Conservation (phyloP, 2,797 vertebrate species). For the Xenopus petersii region DNA sequence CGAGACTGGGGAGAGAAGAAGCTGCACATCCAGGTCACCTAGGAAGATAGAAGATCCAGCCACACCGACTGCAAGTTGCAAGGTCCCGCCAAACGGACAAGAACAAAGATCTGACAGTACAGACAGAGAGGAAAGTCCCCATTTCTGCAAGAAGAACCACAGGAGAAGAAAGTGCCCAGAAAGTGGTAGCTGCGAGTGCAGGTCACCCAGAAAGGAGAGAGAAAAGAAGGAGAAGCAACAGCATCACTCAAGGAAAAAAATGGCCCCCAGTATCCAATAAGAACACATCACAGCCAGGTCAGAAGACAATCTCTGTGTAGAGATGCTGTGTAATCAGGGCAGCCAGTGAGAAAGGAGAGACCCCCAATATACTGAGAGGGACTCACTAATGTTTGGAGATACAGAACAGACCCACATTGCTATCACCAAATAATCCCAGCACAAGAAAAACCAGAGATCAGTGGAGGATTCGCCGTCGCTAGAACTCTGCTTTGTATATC, state of each 20-base stretch:
- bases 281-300: background rate
- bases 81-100: background rate
- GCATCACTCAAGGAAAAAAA: too few species aligned
- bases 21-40: conserved; percentile 23
- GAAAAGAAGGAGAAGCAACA: background rate
- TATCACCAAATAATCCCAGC: background rate
- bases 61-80: background rate
- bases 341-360: conserved; percentile 3
- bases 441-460: background rate
- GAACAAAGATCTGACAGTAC: background rate
- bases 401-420: background rate
- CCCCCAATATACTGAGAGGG: conserved; percentile 22
- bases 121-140: too few species aligned
- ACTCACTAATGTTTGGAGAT: background rate
- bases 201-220: background rate
- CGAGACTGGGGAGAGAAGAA: conserved; percentile 55
- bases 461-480: background rate
- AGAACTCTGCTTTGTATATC: too few species aligned
- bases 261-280: background rate
- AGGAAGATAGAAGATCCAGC: background rate
- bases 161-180: background rate
- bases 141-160: background rate
- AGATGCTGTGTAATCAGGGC: background rate
- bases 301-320: too few species aligned
- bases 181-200: background rate